Evolutionary conservation across 2,888 invertebrate species (phyloP).

Genomic region (Sphaeridia pumilis): DNA sequence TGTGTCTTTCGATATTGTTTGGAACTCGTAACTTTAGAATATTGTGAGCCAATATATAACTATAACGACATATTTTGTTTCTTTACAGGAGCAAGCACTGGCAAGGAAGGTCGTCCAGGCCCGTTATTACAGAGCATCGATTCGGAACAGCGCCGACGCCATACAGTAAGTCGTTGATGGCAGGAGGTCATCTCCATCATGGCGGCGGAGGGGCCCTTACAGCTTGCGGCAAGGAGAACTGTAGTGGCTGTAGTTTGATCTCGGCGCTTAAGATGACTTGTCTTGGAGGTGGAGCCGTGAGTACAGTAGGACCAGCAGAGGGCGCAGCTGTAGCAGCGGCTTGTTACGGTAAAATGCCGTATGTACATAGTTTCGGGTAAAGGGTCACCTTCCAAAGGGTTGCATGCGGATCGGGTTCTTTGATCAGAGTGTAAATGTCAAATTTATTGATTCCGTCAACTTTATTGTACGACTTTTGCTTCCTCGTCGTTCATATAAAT

Average conservation of each 20-base stretch:
- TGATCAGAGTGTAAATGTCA: background rate
- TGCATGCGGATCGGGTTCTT: no score
- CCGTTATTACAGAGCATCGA: constrained; percentile 76
- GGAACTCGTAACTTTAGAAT: no score
- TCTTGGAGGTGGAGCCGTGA: background rate
- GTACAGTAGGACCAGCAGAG: background rate
- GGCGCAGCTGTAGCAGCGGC: no score
- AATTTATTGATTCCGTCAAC: background rate
- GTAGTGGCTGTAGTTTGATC: background rate
- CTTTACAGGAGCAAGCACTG: no score
- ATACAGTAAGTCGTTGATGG: constrained; percentile 69
- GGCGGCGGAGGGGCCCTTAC: no score
- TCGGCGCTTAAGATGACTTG: background rate
- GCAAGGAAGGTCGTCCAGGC: constrained; percentile 50
- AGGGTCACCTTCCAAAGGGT: no score
- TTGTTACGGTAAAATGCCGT: no score
- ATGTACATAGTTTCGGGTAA: no score
- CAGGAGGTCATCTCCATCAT: no score
- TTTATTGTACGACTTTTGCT: background rate
- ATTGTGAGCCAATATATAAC: no score
- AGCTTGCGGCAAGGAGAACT: background rate
- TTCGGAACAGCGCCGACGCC: constrained; percentile 78
- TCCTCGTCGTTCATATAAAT: background rate
- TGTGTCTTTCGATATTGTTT: no score
- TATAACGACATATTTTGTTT: no score